Evolutionary conservation across 2,888 invertebrate genomes (phyloP), one percentile per base, ranked within the genome.

Genomic region (Epinotia nisella): DNA sequence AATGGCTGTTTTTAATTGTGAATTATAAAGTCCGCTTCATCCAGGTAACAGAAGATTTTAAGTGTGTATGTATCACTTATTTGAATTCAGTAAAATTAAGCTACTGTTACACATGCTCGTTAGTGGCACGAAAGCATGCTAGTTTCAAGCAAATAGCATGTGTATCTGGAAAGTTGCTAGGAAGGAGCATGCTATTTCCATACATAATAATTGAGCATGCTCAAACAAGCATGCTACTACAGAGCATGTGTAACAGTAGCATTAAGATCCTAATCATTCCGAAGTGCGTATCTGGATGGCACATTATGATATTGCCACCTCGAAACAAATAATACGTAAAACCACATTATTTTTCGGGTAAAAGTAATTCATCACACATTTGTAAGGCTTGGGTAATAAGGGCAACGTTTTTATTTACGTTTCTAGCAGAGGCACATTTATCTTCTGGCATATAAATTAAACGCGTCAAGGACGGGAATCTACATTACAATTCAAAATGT

Each of bases 331-430:
- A 51, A 72, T 62, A 62, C 51, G 35, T 29, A 62, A 73, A 62
- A 51, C 68, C 55, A 39, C 49, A 61, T 67, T 68, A 68, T 72
- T 56, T 62, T 56, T 21, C 55, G 24, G 45, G 24, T 60, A 56
- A 62, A 70, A 68, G 62, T 72, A 62, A 68, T 72, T 72, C 68
- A 39, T 68, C 41, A 61, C 17, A 58, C 68, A 72, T 68, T 72
- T 72, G 61, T 61, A 17, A 21, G 56, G 24, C 49, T n/a, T n/a
- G 56, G 62, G 35, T 56, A 68, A 72, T 68, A 72, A 60, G 35
- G 67, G 45, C 51, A 39, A 35, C 19, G 11, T 72, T 72, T 71
- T 72, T 72, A 72, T 68, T 72, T 62, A 68, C 62, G 68, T 39
- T 62, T 49, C 13, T 21, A 56, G 55, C 24, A 60, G 53, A 45